Conservation (phyloP, 2,888 invertebrate species). For the Carabus problematicus region DNA sequence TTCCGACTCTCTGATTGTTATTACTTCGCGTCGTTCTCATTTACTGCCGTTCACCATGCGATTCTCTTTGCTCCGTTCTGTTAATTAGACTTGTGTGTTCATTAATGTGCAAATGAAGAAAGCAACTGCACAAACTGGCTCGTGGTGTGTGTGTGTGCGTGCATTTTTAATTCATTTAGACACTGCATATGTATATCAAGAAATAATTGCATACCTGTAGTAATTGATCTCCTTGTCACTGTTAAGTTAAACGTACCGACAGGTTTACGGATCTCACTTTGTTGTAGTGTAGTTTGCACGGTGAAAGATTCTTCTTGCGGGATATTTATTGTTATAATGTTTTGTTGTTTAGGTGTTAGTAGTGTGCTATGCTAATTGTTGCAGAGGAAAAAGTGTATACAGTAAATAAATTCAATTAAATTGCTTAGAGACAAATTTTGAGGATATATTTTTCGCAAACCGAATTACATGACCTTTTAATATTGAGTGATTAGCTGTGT, state of each 20-base stretch:
- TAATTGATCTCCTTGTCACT: slow-evolving; percentile 13
- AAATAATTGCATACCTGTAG: slow-evolving; percentile 8
- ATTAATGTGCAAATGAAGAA: slow-evolving; percentile 16
- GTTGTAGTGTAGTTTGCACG: slow-evolving; percentile 8
- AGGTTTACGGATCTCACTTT: slow-evolving; percentile 15
- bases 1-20: no score
- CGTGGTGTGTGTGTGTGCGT: background rate
- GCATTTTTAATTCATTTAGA: slow-evolving; percentile 4
- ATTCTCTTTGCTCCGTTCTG: background rate
- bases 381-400: slow-evolving; percentile 14
- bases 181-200: background rate
- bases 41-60: background rate
- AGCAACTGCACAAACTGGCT: no score
- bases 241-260: background rate
- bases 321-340: slow-evolving; percentile 6
- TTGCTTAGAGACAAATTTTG: background rate
- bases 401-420: background rate
- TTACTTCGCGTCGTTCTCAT: no score
- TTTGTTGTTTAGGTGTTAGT: slow-evolving; percentile 2
- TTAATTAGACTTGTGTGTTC: slow-evolving; percentile 17
- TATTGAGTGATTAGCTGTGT: background rate
- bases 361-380: background rate
- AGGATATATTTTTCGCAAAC: no score
- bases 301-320: slow-evolving; percentile 6
- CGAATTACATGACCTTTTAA: background rate